Evolutionary conservation across 2,888 invertebrate genomes (phyloP), one percentile per base, ranked within the genome.

Genomic region (Hyppa rectilinea): DNA sequence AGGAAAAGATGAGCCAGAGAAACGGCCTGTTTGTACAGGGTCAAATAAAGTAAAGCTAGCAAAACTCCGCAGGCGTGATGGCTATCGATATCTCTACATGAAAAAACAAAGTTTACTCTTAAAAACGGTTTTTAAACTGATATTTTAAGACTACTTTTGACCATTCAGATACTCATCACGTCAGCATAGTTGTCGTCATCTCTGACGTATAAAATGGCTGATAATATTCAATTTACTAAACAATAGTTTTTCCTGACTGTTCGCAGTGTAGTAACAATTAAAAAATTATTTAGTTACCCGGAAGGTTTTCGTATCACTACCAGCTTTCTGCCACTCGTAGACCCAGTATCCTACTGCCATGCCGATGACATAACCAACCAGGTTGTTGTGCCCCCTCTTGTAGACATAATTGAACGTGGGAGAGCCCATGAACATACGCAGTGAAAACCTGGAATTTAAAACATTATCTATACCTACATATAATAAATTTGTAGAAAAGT

Each of bases 371-470:
- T 87, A 92, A 29, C 87, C 81, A 0, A 86, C 62, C 20, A 92
- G 55, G 84, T 93, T 94, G 61, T 90, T 91, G 81, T 93, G 91
- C 0, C 88, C 88, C 4, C 90, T 85, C 45, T 88, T 86, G 82
- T 93, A 92, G 29, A 89, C 58, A 14, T 87, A 65, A 64, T 88
- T 83, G 75, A 90, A 93, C 0, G 89, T 89, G 0, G 76, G 75
- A 26, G 86, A 80, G 0, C 38, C 61, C 5, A 72, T 61, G 62
- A 91, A 88, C 20, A 86, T 34, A 3, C 36, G 53, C 2, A 81
- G 34, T 4, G 78, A 63, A 0, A 76, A 62, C 38, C 90, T 92
- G 81, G 12, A 36, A 75, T 75, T 14, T 52, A 45, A 55, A 73
- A 17, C 29, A 38, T 12, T 20, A 23, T n/a, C n/a, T n/a, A n/a